Base-by-base conservation (phyloP, 2,888 invertebrate genomes). In the Esperia sulphurella region DNA sequence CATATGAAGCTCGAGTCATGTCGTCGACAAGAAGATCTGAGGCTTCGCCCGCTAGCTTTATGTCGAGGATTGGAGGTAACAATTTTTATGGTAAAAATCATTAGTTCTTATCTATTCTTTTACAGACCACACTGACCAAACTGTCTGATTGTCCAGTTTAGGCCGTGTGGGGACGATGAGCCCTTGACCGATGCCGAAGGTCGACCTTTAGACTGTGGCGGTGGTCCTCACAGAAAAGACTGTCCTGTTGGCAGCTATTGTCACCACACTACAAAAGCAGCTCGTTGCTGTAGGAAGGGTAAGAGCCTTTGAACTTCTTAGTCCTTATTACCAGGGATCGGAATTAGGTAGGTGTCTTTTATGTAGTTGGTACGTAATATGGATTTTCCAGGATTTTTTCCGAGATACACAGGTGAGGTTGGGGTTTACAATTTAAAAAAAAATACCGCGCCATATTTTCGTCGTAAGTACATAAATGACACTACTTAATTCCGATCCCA, bases 171-270 rank as follows among this genome's bases (percentile, higher is more conserved):
- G 58, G 96, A 96, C 0, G 94, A 94, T 60, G 91, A 93, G 49
- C 94, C 96, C 0, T 75, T 97, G 49, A 86, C 91, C 10, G 94
- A 96, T 66, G 85, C 91, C 1, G 79, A 94, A 8, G 93, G 93
- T 5, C 90, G 91, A 44, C 95, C 95, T 50, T 91, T 95, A 65
- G 94, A 95, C 78, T 97, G 97, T 69, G 95, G 95, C 28, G 94
- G 93, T 48, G 95, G 95, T 0, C 94, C 94, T 0, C 92, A 93
- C 54, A 88, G 95, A 30, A 93, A 93, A 67, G 94, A 95, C 71
- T 97, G 97, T 68, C 97, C 97, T 0, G 92, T 93, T 12, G 94
- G 94, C 57, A 95, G 94, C 70, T 97, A 96, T 76, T 97, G 97
- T 71, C 97, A 97, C 77, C 95, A 95, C 68, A 95, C 95, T 0